Percentiles rank a stretch among this genome's conserved stretches.
phyloP scores from a whole-genome alignment of 2,888 invertebrate species.

The Sarcophaga variegata region DNA sequence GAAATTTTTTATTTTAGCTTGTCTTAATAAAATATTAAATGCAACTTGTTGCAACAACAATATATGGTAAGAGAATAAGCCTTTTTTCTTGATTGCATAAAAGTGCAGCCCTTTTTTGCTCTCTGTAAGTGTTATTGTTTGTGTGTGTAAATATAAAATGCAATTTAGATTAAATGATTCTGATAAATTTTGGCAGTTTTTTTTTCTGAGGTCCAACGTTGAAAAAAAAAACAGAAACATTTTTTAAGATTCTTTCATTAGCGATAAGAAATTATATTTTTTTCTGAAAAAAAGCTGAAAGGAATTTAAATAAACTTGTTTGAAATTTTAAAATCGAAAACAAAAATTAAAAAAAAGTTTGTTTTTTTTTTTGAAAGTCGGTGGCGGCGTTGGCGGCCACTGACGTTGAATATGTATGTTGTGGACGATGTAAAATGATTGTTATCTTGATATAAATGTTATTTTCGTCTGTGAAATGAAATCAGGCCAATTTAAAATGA shows the following conservation, averaged over 20 bases:
- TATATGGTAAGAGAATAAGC: background rate
- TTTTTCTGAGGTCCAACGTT: constrained; percentile 9
- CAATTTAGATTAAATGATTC: constrained; percentile 70
- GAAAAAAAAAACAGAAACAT: constrained; percentile 49
- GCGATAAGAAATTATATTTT: constrained; percentile 50
- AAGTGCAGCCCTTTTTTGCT: constrained; percentile 56
- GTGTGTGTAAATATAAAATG: constrained; percentile 64
- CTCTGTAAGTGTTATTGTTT: background rate
- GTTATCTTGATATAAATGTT: constrained; percentile 65
- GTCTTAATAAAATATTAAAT: constrained; percentile 46
- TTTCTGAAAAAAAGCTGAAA: constrained; percentile 47
- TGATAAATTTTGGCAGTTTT: constrained; percentile 67
- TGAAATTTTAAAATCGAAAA: constrained; percentile 33
- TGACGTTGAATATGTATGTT: constrained; percentile 31
- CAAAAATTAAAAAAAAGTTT: constrained; percentile 10
- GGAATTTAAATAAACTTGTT: constrained; percentile 69
- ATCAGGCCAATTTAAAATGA: constrained; percentile 61
- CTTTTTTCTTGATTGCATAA: constrained; percentile 14
- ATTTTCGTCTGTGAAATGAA: constrained; percentile 54
- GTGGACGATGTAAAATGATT: constrained; percentile 35
- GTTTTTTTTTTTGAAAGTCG: constrained; percentile 47
- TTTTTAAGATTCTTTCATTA: constrained; percentile 56
- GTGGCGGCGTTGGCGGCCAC: constrained; percentile 67
- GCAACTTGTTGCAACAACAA: background rate
- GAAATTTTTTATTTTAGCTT: constrained; percentile 50